Evolutionary conservation across 1,140 invertebrate genomes (phyloP), one percentile per base, ranked within the genome.

Genomic region (Amphibalanus amphitrite): DNA sequence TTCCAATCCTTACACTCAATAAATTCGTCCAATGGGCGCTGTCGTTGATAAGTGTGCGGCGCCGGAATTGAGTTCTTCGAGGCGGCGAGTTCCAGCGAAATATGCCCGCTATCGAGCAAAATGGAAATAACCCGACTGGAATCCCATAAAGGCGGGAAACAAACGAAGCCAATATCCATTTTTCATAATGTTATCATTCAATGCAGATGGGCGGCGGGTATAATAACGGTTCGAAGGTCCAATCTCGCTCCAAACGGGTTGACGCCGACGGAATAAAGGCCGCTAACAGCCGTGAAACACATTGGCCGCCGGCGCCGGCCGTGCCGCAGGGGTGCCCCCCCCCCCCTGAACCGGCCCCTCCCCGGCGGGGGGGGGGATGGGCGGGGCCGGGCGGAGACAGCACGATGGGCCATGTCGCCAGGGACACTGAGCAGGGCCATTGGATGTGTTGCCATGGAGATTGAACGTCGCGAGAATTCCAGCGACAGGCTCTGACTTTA

Each of bases 161-260:
- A 59, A 59, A 59, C 47, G 47, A 59, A 59, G 47, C 47, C 47
- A 59, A 59, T 59, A 59, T 59, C 47, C 47, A 59, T 59, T 59
- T 59, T 59, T 59, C 47, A 59, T 59, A 59, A 59, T 59, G 47
- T 59, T 59, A 59, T 59, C 47, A 59, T 59, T 59, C 47, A 59
- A 59, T 59, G 47, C 47, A 59, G 47, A 59, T 59, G 47, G 47
- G 47, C 47, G 47, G 47, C 13, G 10, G 47, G 10, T 59, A 59
- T 59, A 59, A 59, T 59, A 59, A 59, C 47, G 47, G 6, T 59
- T 59, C 47, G 47, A 1, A 23, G 47, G 47, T 13, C 13, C 47
- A 59, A 59, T 59, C 47, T 59, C 47, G 47, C 47, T 59, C 13
- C 13, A 59, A 59, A 59, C 47, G 47, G 47, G 47, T 59, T 59